Percentiles rank a stretch among this genome's conserved stretches.
These are phyloP conservation scores for Mus pahari DNA, from an alignment of 2,113 vertebrate species.

Conservation along the genomic window DNA sequence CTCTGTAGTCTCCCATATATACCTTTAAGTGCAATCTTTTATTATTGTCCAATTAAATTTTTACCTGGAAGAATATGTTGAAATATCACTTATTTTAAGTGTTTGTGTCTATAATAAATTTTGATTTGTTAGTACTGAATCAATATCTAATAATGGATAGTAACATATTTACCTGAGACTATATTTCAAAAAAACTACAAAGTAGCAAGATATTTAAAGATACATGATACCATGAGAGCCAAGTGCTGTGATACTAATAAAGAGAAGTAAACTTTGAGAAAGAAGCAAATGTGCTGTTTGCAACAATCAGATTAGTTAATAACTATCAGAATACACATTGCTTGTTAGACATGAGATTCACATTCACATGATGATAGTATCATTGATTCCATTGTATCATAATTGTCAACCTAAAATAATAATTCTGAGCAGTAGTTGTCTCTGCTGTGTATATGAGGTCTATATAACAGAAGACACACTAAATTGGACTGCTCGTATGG, in stretches of 20 bases:
- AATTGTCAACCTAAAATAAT: background rate
- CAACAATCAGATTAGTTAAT: background rate
- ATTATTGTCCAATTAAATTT: background rate
- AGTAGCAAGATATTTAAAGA: background rate
- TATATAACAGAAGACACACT: fast-evolving
- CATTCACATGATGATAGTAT: background rate
- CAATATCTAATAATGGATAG: background rate
- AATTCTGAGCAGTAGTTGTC: background rate
- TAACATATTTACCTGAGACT: background rate
- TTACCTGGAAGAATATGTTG: background rate
- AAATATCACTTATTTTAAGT: background rate
- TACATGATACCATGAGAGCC: background rate
- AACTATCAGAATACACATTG: background rate
- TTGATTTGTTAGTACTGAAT: background rate
- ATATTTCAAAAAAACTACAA: background rate
- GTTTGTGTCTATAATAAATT: background rate
- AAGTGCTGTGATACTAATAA: background rate
- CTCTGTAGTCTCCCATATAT: too few species aligned
- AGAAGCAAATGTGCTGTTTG: background rate
- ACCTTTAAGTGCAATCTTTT: background rate
- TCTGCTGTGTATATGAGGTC: background rate
- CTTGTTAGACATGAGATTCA: background rate
- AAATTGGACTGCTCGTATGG: background rate
- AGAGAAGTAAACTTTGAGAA: background rate
- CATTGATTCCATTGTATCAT: background rate